These are phyloP conservation scores for Echinops telfairi DNA, from an alignment of 2,113 vertebrate species.

Conservation along the genomic window DNA sequence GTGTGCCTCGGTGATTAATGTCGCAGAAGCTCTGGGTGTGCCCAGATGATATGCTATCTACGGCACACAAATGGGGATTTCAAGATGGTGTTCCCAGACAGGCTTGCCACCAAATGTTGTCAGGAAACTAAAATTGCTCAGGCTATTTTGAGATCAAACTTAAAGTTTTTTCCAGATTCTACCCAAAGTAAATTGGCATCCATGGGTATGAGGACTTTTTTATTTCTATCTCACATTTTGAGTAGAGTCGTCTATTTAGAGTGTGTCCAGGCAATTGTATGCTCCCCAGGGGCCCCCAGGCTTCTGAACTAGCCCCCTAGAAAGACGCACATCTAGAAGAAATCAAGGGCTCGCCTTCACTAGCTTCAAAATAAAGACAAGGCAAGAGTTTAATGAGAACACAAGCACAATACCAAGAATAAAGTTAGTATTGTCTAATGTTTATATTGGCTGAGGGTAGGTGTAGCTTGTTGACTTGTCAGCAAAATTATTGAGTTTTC, in stretches of 20 bases:
- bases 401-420: conserved; percentile 33
- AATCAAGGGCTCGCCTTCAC: not conserved
- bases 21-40: conserved; percentile 57
- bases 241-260: not conserved
- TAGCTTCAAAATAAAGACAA: conserved; percentile 54
- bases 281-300: not conserved
- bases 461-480: conserved; percentile 61
- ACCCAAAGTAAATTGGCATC: conserved; percentile 64
- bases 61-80: conserved; percentile 65
- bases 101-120: conserved; percentile 77
- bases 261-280: conserved; percentile 26
- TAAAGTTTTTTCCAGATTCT: conserved; percentile 70
- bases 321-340: not conserved
- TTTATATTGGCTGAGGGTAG: not conserved
- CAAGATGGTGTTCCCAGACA: conserved; percentile 76
- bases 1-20: conserved; percentile 62
- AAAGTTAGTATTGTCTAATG: conserved; percentile 49
- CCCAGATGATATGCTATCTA: conserved; percentile 64
- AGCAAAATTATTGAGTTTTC: conserved; percentile 68
- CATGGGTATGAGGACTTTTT: conserved; percentile 56
- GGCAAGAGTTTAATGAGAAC: conserved; percentile 31
- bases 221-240: conserved; percentile 56
- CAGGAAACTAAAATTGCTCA: conserved; percentile 79
- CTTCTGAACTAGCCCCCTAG: not conserved
- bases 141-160: conserved; percentile 78